Evolutionary conservation across 2,113 vertebrate species (phyloP).

Genomic region (Pangasianodon gigas): DNA sequence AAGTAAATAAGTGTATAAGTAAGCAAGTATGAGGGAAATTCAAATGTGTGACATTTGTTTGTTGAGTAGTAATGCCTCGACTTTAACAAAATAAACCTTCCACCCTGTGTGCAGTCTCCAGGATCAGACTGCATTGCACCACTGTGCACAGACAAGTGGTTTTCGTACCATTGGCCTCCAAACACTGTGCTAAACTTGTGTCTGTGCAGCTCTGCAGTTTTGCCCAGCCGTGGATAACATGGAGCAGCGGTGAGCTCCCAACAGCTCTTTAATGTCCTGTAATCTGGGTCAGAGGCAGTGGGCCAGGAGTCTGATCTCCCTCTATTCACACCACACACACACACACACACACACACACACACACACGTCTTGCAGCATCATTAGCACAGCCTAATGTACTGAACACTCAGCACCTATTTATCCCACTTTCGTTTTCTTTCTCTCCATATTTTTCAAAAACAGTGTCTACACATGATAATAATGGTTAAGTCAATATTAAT

Average conservation of each 20-base stretch:
- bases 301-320: constrained; percentile 34
- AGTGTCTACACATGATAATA: not conserved
- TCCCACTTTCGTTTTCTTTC: not conserved
- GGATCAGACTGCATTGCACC: not conserved
- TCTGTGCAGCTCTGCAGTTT: not conserved
- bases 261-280: constrained; percentile 54
- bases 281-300: constrained; percentile 50
- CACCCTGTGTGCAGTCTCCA: no score
- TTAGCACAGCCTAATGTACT: constrained; percentile 21
- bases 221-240: constrained; percentile 36
- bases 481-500: not conserved
- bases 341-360: constrained; percentile 27
- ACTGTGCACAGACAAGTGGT: not conserved
- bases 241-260: constrained; percentile 18
- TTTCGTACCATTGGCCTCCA: not conserved
- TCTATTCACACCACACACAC: constrained; percentile 13
- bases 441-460: not conserved
- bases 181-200: not conserved
- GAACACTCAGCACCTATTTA: constrained; percentile 8
- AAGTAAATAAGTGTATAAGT: not conserved
- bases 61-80: not conserved
- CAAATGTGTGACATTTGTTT: not conserved
- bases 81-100: not conserved
- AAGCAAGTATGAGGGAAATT: not conserved
- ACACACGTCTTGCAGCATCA: not conserved